These are phyloP conservation scores for Chrysogorgia sp. DNA, from an alignment of 92 coral and sea anemone species.

Conservation along the genomic window DNA sequence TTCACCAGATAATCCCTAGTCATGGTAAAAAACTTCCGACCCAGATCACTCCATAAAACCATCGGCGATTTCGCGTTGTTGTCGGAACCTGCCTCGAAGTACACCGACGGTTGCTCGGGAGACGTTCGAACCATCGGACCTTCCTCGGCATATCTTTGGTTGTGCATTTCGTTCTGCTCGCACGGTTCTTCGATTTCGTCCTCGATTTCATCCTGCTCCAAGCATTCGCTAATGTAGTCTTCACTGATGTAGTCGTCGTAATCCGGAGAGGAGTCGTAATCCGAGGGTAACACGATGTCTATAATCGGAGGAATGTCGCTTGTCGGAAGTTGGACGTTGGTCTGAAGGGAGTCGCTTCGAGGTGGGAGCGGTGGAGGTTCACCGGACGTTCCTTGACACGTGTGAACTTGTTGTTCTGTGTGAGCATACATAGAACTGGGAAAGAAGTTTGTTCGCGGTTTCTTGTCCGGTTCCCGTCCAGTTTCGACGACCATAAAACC, in stretches of 20 bases:
- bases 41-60: constrained; percentile 34
- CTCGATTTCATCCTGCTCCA: background rate
- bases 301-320: constrained; percentile 48
- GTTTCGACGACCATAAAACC: constrained; percentile 11
- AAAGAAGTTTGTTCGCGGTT: background rate
- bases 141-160: background rate
- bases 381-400: constrained; percentile 4
- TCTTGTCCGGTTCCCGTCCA: background rate
- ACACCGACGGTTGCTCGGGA: background rate
- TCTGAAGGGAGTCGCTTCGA: constrained; percentile 4
- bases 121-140: background rate
- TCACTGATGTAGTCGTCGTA: constrained; percentile 13
- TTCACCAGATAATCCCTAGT: constrained; percentile 11
- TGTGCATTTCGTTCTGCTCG: background rate
- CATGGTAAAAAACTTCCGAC: constrained; percentile 27
- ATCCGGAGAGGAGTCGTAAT: constrained; percentile 16
- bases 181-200: background rate
- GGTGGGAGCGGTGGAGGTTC: constrained; percentile 7
- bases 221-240: constrained; percentile 6
- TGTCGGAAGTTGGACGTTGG: constrained; percentile 18
- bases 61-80: background rate
- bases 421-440: background rate
- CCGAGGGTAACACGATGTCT: constrained; percentile 35
- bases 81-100: background rate
- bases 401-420: background rate